A percentile compares a stretch with the other conserved stretches of the same genome.
These are phyloP conservation scores for Anguilla japonica DNA, from an alignment of 2,113 vertebrate species.

Conservation along the genomic window DNA sequence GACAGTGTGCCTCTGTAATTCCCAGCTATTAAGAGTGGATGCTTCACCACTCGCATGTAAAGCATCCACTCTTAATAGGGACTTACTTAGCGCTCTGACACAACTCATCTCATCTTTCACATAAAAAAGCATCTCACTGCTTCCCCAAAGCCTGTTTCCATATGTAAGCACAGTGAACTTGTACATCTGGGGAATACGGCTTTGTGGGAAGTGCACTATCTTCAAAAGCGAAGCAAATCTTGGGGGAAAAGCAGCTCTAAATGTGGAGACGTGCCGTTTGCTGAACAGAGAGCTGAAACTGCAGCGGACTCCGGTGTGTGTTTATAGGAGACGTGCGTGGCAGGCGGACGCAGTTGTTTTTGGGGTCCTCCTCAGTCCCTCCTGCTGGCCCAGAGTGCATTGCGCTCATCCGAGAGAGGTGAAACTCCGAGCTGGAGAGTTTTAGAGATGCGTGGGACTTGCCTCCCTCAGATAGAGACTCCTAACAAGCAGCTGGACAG, in stretches of 20 bases:
- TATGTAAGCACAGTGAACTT: conserved; percentile 62
- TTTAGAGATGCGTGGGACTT: background rate
- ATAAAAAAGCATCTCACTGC: conserved; percentile 22
- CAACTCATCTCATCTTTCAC: conserved; percentile 7
- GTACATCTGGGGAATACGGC: conserved; percentile 51
- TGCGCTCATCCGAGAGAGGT: no score
- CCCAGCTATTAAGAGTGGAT: conserved; percentile 21
- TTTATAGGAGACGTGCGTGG: background rate
- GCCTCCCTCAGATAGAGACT: no score
- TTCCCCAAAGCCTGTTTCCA: conserved; percentile 56
- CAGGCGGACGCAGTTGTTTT: no score
- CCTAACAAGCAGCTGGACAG: no score
- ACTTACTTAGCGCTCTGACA: conserved; percentile 8
- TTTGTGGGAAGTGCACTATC: conserved; percentile 55
- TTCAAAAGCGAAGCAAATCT: conserved; percentile 51
- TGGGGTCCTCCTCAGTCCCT: no score
- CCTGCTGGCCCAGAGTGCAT: no score
- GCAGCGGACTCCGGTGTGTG: background rate
- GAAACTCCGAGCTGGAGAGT: no score
- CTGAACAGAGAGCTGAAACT: background rate
- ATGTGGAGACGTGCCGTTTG: background rate
- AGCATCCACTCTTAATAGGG: conserved; percentile 28
- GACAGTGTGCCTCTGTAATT: conserved; percentile 45
- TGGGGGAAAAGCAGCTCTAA: background rate
- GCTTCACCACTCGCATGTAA: conserved; percentile 19